Percentiles rank a stretch among this genome's conserved stretches.
Conservation (phyloP, 2,113 vertebrate genomes). For the Cavia aperea region DNA sequence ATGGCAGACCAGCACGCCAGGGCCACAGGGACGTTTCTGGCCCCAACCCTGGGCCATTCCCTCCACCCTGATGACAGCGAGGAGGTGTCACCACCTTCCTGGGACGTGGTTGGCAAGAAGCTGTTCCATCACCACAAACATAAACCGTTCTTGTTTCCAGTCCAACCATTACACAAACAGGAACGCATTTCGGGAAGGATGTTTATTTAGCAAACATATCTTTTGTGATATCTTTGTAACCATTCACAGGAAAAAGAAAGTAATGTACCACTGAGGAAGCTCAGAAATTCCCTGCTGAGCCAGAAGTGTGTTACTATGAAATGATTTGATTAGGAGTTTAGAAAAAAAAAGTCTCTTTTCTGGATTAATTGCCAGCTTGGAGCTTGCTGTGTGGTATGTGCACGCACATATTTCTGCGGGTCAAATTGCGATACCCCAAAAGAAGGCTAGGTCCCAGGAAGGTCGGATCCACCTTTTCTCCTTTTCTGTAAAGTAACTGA, state of each 20-base stretch:
- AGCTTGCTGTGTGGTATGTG: rapidly evolving
- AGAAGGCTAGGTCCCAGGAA: neutral
- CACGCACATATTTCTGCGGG: rapidly evolving
- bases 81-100: neutral
- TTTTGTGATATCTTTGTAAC: slow-evolving; percentile 5
- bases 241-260: neutral
- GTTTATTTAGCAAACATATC: neutral
- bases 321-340: neutral
- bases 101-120: neutral
- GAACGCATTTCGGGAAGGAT: neutral
- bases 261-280: neutral
- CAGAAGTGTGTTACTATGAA: neutral
- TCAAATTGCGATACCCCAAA: neutral
- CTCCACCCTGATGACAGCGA: neutral
- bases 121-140: neutral
- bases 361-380: neutral
- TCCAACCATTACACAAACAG: neutral
- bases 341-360: neutral
- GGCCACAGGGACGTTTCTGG: rapidly evolving
- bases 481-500: rapidly evolving
- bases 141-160: neutral
- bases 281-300: neutral
- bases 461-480: neutral
- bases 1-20: neutral
- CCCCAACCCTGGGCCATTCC: neutral